Conservation (phyloP, 2,113 vertebrate genomes). For the Psittacus erithacus region DNA sequence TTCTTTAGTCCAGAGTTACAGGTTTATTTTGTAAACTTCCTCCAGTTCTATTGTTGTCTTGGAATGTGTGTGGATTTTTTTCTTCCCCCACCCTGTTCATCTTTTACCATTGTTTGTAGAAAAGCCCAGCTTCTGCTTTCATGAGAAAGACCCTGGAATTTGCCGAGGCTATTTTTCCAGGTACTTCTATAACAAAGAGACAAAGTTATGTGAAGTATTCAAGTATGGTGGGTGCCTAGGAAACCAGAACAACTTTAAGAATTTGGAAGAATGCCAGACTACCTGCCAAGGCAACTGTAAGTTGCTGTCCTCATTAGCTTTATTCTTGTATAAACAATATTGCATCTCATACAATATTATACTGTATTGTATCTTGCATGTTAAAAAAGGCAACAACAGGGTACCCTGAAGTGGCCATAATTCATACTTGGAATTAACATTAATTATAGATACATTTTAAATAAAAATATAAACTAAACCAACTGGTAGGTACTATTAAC, state of each 20-base stretch:
- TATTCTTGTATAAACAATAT: not conserved
- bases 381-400: not conserved
- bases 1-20: not conserved
- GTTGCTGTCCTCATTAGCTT: not conserved
- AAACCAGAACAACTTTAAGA: conserved; percentile 90
- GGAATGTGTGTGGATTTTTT: not conserved
- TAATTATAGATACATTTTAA: not conserved
- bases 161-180: conserved; percentile 85
- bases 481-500: not conserved
- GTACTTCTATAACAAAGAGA: conserved; percentile 83
- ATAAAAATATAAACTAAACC: not conserved
- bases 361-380: not conserved
- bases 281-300: conserved; percentile 80
- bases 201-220: conserved; percentile 82
- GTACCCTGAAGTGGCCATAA: not conserved
- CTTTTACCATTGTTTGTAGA: conserved; percentile 61
- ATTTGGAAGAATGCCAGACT: conserved; percentile 76
- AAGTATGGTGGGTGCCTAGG: conserved; percentile 91
- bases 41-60: not conserved
- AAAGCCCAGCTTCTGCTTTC: conserved; percentile 83
- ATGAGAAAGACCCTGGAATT: conserved; percentile 83
- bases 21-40: not conserved
- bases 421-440: not conserved
- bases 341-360: not conserved
- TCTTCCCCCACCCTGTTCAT: not conserved